These are phyloP conservation scores for Phrynocephalus vlangalii DNA, from an alignment of 2,797 vertebrate species.

Conservation along the genomic window DNA sequence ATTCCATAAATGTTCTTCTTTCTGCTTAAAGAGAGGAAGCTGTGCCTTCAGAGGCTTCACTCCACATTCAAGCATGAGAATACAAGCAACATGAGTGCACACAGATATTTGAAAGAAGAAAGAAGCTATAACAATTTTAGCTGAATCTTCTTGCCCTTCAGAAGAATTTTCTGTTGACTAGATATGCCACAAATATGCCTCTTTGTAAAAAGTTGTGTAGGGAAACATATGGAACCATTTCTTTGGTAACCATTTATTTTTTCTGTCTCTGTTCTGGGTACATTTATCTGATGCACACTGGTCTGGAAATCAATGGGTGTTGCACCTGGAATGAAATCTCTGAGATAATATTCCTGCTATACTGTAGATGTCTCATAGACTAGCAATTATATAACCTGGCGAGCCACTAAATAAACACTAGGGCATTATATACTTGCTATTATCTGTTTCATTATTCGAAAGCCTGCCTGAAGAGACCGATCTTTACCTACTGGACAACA, in stretches of 20 bases:
- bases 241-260: background rate
- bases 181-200: background rate
- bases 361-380: no score
- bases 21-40: background rate
- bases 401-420: no score
- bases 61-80: background rate
- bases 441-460: no score
- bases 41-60: background rate
- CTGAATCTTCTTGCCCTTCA: background rate
- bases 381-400: no score
- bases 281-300: background rate
- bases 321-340: no score
- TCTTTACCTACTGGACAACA: no score
- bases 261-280: background rate
- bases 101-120: background rate
- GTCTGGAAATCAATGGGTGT: background rate
- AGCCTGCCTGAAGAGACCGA: no score
- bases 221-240: background rate
- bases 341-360: no score
- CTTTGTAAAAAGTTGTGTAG: background rate
- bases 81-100: background rate
- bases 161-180: background rate
- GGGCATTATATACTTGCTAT: no score
- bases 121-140: background rate
- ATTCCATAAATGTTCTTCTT: background rate